A percentile compares a stretch with the other conserved stretches of the same genome.
Evolutionary conservation across 2,113 vertebrate species (phyloP).

Genomic region (Phrynosoma platyrhinos): DNA sequence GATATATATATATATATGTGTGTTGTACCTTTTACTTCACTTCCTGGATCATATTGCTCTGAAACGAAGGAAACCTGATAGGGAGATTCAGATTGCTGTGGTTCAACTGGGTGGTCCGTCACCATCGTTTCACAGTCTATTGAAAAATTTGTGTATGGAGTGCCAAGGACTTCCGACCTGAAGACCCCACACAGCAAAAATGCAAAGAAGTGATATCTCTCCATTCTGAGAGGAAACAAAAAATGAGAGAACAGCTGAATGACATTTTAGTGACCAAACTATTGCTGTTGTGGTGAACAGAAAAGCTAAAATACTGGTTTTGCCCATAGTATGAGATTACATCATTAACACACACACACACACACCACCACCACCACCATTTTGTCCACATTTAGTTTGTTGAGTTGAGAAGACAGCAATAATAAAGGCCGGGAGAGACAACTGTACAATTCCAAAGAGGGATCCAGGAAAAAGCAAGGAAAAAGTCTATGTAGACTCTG

Average conservation of each 20-base stretch:
- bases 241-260: conserved; percentile 19
- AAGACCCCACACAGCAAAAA: conserved; percentile 66
- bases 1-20: background rate
- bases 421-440: background rate
- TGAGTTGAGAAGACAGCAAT: background rate
- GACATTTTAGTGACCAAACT: background rate
- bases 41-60: conserved; percentile 66
- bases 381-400: background rate
- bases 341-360: background rate
- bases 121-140: conserved; percentile 72
- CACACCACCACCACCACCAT: background rate
- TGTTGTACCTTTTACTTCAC: conserved; percentile 69
- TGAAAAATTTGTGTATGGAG: conserved; percentile 61
- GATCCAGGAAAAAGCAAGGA: background rate
- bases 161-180: conserved; percentile 58
- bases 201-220: conserved; percentile 17
- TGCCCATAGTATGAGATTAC: background rate
- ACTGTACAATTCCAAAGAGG: background rate
- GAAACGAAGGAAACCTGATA: conserved; percentile 63
- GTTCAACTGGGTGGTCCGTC: conserved; percentile 59
- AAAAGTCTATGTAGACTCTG: background rate
- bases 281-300: background rate
- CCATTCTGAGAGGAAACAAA: conserved; percentile 56
- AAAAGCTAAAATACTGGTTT: background rate
- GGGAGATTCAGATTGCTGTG: conserved; percentile 63